phyloP scores from a whole-genome alignment of 2,797 vertebrate species.

The Triplophysa bombifrons region DNA sequence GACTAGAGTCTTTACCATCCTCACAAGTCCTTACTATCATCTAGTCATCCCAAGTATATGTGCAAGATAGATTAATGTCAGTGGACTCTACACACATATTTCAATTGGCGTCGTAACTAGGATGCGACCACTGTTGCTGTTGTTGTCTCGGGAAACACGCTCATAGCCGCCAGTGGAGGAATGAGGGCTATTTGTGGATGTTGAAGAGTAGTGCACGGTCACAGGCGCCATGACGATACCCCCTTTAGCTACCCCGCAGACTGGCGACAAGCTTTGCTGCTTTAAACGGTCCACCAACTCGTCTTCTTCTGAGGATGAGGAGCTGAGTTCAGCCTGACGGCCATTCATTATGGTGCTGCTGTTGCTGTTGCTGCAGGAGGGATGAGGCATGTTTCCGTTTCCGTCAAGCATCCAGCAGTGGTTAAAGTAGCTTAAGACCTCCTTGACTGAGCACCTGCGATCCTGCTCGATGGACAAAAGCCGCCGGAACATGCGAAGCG shows the following conservation, averaged over 20 bases:
- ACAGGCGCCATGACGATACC: slow-evolving; percentile 71
- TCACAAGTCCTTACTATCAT: slow-evolving; percentile 6
- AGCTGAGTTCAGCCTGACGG: slow-evolving; percentile 53
- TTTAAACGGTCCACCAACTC: slow-evolving; percentile 82
- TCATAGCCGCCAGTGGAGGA: slow-evolving; percentile 82
- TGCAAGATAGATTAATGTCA: neutral
- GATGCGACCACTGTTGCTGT: slow-evolving; percentile 75
- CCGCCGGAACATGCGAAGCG: slow-evolving; percentile 82
- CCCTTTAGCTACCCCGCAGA: slow-evolving; percentile 62
- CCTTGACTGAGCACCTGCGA: slow-evolving; percentile 81
- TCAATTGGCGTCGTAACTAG: slow-evolving; percentile 82
- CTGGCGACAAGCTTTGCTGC: slow-evolving; percentile 79
- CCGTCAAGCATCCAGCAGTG: slow-evolving; percentile 83
- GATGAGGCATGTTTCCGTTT: slow-evolving; percentile 63
- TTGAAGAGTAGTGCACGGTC: slow-evolving; percentile 74
- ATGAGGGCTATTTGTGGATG: slow-evolving; percentile 78
- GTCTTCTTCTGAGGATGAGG: slow-evolving; percentile 70
- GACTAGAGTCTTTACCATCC: slow-evolving; percentile 25
- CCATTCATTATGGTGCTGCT: slow-evolving; percentile 17
- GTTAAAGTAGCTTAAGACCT: slow-evolving; percentile 81
- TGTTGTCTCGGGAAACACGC: slow-evolving; percentile 75
- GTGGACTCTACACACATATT: slow-evolving; percentile 78
- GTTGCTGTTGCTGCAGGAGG: slow-evolving; percentile 46
- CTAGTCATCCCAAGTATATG: slow-evolving; percentile 10
- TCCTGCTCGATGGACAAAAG: slow-evolving; percentile 81